Evolutionary conservation across 2,797 vertebrate species (phyloP), one percentile per base, ranked within the genome.

Genomic region (Scomberomorus guttatus): DNA sequence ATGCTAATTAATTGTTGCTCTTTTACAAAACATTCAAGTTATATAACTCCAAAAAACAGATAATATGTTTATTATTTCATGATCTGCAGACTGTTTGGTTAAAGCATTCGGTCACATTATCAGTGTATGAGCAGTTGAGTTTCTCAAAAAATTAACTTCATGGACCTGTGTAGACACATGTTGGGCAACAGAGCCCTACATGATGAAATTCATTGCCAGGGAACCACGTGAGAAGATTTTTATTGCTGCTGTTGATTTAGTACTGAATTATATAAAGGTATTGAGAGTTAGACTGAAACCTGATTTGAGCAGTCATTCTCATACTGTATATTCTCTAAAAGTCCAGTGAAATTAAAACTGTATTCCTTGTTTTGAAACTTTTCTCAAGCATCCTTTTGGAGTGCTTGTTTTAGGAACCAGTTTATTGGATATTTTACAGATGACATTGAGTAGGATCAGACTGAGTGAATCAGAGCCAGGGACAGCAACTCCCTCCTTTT

Each of bases 1-100:
- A 77, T 70, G 46, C 60, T 71, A 79, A 55, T 68, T 52, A 57
- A 79, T 64, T 70, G 64, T 72, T 59, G 29, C 42, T 74, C 51
- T 54, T 12, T 20, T 4, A 18, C 32, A 68, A 52, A 76, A 54
- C 39, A 55, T 27, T 73, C 5, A 8, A 29, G 25, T 68, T 60
- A 13, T 25, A 24, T 15, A 37, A 51, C 15, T 60, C 3, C 44
- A 63, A 66, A 73, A 50, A 60, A 37, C 24, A 72, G 51, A 76
- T 20, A 18, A 25, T 46, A 72, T 62, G 25, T 25, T 66, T 82
- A 20, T 20, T 50, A 50, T 20, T 20, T 68, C 10, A 34, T 56
- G 13, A 76, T 11, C 5, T 42, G 48, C 29, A 59, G 50, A 20
- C 46, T 50, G 18, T 20, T 20, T 50, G 18, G 6, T 32, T 32